Percentiles rank a stretch among this genome's conserved stretches.
Evolutionary conservation across 2,888 invertebrate genomes (phyloP).

Genomic region (Euplagia quadripunctaria): DNA sequence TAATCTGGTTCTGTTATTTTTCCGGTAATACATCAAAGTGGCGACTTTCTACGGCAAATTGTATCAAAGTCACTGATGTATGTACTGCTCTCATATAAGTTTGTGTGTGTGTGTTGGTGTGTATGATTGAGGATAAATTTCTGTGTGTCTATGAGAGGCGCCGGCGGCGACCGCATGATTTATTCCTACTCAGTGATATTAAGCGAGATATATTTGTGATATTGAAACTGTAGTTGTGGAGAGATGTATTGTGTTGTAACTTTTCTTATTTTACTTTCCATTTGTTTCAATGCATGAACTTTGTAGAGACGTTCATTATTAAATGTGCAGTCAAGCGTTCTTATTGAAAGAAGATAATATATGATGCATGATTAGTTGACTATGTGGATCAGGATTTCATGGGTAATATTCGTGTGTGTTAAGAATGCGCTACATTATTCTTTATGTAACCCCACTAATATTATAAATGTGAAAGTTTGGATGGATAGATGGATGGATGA

Average conservation of each 20-base stretch:
- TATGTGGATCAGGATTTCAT: too few relatives aligned
- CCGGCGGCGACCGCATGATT: constrained; percentile 31
- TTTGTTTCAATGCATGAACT: background rate
- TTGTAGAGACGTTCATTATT: background rate
- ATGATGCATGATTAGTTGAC: too few relatives aligned
- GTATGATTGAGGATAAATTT: background rate
- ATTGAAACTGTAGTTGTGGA: constrained; percentile 9
- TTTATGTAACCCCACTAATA: too few relatives aligned
- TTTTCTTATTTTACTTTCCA: constrained; percentile 17
- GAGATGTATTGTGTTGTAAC: constrained; percentile 16
- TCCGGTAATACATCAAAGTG: constrained; percentile 81
- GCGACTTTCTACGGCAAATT: constrained; percentile 78
- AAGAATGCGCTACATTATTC: too few relatives aligned
- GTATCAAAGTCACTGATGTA: constrained; percentile 79
- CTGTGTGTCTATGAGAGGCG: constrained; percentile 19
- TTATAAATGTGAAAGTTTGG: too few relatives aligned
- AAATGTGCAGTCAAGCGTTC: background rate
- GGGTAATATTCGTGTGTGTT: too few relatives aligned
- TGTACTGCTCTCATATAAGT: constrained; percentile 44
- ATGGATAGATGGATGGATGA: too few relatives aligned
- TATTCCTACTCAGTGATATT: constrained; percentile 44
- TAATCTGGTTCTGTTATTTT: constrained; percentile 79
- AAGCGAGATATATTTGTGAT: constrained; percentile 29
- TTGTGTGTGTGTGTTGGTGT: constrained; percentile 10
- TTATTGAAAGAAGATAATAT: background rate